Conservation (phyloP, 2,888 invertebrate genomes). For the Oxytorus armatus region DNA sequence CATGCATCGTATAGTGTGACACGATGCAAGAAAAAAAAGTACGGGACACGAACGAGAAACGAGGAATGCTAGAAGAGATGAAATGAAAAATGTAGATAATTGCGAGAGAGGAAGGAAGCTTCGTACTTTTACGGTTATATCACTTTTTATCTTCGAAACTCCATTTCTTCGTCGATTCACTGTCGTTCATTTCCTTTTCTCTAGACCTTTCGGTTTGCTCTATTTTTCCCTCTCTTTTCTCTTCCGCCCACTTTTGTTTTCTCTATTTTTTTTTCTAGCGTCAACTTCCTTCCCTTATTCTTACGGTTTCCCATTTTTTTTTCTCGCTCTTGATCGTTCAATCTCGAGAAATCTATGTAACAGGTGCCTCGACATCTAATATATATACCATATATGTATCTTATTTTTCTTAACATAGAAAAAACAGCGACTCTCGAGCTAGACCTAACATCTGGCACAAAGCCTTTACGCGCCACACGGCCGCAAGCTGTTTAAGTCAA, state of each 20-base stretch:
- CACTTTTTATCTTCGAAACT: constrained; percentile 15
- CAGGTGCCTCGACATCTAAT: constrained; percentile 45
- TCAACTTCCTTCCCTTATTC: background rate
- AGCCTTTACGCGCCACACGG: constrained; percentile 2
- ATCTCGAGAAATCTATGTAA: constrained; percentile 49
- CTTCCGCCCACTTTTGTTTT: background rate
- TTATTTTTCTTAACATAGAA: background rate
- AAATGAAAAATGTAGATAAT: constrained; percentile 17
- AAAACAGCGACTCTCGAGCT: constrained; percentile 17
- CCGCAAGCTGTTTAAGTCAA: background rate
- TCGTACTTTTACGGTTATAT: constrained; percentile 15
- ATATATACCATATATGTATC: background rate
- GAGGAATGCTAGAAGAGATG: background rate
- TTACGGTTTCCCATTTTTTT: background rate
- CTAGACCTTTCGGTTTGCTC: background rate
- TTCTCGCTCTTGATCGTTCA: constrained; percentile 38
- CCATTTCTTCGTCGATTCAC: constrained; percentile 27
- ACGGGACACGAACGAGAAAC: constrained; percentile 34
- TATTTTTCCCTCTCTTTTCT: background rate
- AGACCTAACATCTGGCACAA: constrained; percentile 17
- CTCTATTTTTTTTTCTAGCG: background rate
- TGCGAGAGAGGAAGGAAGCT: constrained; percentile 25
- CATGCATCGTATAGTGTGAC: constrained; percentile 76
- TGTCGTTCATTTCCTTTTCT: constrained; percentile 24
- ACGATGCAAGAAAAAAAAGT: constrained; percentile 44